Conservation (phyloP, 2,888 invertebrate species). For the Rosalia funebris region DNA sequence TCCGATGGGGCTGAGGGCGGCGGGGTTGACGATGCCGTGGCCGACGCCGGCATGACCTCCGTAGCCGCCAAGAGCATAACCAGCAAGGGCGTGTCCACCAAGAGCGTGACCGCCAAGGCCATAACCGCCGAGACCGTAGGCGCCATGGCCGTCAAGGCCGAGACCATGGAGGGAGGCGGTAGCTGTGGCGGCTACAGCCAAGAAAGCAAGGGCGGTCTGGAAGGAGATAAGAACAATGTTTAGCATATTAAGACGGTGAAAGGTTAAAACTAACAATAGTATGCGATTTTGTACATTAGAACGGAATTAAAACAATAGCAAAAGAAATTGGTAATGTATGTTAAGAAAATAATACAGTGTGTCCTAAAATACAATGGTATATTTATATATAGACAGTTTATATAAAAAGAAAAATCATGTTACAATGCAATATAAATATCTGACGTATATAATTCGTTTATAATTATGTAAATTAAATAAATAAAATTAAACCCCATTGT, state of each 20-base stretch:
- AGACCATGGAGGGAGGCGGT: slow-evolving; percentile 26
- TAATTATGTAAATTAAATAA: no score
- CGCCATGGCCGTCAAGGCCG: slow-evolving; percentile 6
- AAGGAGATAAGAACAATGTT: background rate
- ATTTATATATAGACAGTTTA: no score
- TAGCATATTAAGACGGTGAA: background rate
- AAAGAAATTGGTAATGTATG: no score
- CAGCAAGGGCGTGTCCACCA: background rate
- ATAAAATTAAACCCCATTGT: no score
- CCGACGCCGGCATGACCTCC: background rate
- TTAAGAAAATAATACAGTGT: no score
- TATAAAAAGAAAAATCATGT: no score
- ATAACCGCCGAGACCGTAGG: background rate
- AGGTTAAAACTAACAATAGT: background rate
- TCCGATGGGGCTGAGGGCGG: slow-evolving; percentile 28
- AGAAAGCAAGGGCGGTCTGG: slow-evolving; percentile 24
- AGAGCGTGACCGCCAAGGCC: background rate
- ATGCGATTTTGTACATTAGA: no score
- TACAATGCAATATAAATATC: no score
- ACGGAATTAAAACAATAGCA: no score
- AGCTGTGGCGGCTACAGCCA: slow-evolving; percentile 21
- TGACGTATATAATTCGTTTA: no score
- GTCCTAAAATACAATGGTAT: no score
- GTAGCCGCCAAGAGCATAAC: background rate
- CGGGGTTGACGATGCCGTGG: slow-evolving; percentile 10